Evolutionary conservation across 2,888 invertebrate species (phyloP).

Genomic region (Glomeris marginata): DNA sequence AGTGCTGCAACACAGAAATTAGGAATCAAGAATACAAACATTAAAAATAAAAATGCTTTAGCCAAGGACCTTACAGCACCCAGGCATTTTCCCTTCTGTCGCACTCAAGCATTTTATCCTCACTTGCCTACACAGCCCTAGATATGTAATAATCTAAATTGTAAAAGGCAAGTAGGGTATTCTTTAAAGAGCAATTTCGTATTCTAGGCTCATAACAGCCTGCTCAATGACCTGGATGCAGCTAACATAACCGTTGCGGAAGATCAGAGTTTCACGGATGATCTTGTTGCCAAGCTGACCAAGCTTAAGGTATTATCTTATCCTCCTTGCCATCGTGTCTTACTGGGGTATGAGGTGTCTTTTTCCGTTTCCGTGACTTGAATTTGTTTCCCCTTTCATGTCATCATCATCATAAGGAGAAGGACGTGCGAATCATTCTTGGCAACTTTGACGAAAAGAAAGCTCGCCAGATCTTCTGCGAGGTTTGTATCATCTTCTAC

Average conservation of each 20-base stretch:
- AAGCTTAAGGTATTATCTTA: slow-evolving; percentile 26
- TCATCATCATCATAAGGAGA: slow-evolving; percentile 39
- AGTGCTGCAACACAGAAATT: too few relatives aligned
- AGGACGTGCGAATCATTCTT: slow-evolving; percentile 85
- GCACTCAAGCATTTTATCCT: too few relatives aligned
- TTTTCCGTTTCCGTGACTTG: not conserved
- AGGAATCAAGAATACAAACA: too few relatives aligned
- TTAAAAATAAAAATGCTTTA: too few relatives aligned
- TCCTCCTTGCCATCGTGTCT: not conserved
- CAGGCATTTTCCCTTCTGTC: too few relatives aligned
- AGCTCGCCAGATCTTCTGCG: slow-evolving; percentile 48
- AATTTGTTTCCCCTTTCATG: slow-evolving; percentile 4
- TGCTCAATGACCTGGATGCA: slow-evolving; percentile 70
- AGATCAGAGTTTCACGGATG: slow-evolving; percentile 82
- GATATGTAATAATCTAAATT: too few relatives aligned
- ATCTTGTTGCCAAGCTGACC: slow-evolving; percentile 33
- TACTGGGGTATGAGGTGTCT: not conserved
- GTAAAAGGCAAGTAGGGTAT: too few relatives aligned
- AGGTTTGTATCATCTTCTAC: slow-evolving; percentile 24
- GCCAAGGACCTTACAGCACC: too few relatives aligned
- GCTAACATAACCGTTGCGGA: slow-evolving; percentile 62
- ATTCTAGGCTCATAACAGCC: slow-evolving; percentile 63
- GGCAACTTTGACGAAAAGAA: slow-evolving; percentile 92
- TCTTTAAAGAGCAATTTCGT: too few relatives aligned
- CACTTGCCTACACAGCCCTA: too few relatives aligned